Conservation (phyloP, 2,888 invertebrate genomes). For the Homarus gammarus region DNA sequence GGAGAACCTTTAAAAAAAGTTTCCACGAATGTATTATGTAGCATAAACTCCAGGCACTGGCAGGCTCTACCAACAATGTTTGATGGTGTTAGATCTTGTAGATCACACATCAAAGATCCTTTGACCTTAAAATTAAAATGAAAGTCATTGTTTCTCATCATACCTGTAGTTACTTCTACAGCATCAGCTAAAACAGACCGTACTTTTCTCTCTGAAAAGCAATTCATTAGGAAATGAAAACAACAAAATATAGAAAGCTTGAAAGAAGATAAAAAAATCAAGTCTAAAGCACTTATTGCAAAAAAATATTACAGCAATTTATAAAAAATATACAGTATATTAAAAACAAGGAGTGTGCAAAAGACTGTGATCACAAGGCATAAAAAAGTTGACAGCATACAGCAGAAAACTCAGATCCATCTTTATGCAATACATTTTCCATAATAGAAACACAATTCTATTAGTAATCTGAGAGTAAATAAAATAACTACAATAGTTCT, state of each 20-base stretch:
- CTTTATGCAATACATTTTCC: not conserved
- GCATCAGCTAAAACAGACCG: conserved; percentile 61
- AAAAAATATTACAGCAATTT: not conserved
- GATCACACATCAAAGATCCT: no score
- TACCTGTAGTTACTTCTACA: conserved; percentile 50
- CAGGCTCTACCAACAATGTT: no score
- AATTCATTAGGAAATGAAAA: conserved; percentile 43
- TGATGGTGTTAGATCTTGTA: no score
- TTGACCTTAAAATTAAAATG: not conserved
- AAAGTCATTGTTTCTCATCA: conserved; percentile 2
- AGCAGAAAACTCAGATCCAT: not conserved
- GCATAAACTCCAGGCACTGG: no score
- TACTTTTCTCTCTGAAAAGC: conserved; percentile 66
- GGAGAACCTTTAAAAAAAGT: no score
- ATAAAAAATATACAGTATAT: not conserved
- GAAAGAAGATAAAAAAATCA: not conserved
- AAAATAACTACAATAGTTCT: no score
- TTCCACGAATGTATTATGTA: no score
- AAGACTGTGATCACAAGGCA: no score
- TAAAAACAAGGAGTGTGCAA: not conserved
- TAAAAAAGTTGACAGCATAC: no score
- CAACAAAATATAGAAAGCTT: conserved; percentile 28
- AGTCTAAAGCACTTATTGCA: not conserved
- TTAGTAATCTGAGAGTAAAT: no score
- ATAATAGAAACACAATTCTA: no score